Evolutionary conservation across 2,888 invertebrate species (phyloP), one percentile per base, ranked within the genome.

Genomic region (Cloeon dipterum): DNA sequence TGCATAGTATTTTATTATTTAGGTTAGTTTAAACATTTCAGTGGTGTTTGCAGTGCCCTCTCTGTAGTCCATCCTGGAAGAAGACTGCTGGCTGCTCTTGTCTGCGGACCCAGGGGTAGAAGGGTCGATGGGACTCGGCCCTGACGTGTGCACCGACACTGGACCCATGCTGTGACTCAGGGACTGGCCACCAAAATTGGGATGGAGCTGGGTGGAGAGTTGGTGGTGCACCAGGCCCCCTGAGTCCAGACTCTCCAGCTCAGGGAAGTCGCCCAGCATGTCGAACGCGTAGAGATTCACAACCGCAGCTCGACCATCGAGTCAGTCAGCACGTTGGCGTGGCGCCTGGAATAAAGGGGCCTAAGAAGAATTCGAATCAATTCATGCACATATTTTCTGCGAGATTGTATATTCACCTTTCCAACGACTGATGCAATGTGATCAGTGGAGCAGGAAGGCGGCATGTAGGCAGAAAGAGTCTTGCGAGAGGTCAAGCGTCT

Each of bases 261-360:
- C 88, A 5, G 86, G 82, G 52, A 89, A 76, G 54, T 88, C 88
- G 3, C 83, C 81, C 44, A 89, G 63, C 74, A 89, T 88, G 58
- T 89, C 89, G 54, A 89, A 89, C 25, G 86, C 86, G 54, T 89
- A 88, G 50, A 89, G 63, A 63, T 88, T 86, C 39, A 83, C 85
- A 56, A 88, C 82, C 79, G 78, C 49, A 79, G 29, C 16, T 29
- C 29, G n/a, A 29, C 29, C 16, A 29, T 29, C 11, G 29, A 29
- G 5, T 29, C 29, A 5, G 29, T 29, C 39, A 42, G n/a, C 14
- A 17, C 21, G 16, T 17, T 26, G 14, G n/a, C 26, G 18, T 21
- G 26, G 14, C n/a, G n/a, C n/a, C n/a, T n/a, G n/a, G n/a, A n/a
- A n/a, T n/a, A n/a, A n/a, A n/a, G n/a, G n/a, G n/a, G n/a, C n/a